Base-by-base conservation (phyloP, 1,140 invertebrate genomes). In the Musca domestica region DNA sequence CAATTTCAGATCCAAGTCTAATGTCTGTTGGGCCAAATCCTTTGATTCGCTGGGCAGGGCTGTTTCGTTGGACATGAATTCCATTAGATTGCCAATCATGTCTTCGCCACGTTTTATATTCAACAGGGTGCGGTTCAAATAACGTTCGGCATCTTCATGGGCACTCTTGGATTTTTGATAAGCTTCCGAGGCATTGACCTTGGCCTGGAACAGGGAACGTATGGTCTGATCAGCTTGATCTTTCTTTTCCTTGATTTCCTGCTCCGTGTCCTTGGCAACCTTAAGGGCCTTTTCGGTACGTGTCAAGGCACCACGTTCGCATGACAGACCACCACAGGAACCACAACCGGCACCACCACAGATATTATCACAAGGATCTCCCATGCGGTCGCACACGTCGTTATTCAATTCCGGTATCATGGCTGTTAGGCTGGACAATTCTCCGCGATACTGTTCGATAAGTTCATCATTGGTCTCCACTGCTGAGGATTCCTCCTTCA, bases 341-440 rank as follows among this genome's bases (percentile, higher is more conserved):
- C 88, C 90, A 83, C 96, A 99, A 0, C 94, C 95, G 49, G 95
- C 96, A 19, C 96, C 96, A 34, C 96, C 96, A 84, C 96, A 99
- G 30, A 95, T 85, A 63, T 82, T 80, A 77, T 98, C 95, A 82
- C 96, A 98, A 47, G 91, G 90, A 74, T 93, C 89, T 23, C 93
- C 94, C 30, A 85, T 87, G 74, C 90, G 88, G 71, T 94, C 95
- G 83, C 96, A 98, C 80, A 99, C 92, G 82, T 92, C 84, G 51
- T 91, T 85, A 84, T 98, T 98, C 23, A 98, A 84, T 69, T 89
- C 88, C 0, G 95, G 94, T 73, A 98, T 90, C 64, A 88, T 83
- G 0, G 84, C 78, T 69, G 91, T 88, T 15, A 98, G 84, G 1
- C 84, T 78, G 1, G 82, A 83, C 14, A 98, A 79, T 68, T 91